Evolutionary conservation across 2,113 vertebrate species (phyloP).

Genomic region (Xiphorhynchus elegans): DNA sequence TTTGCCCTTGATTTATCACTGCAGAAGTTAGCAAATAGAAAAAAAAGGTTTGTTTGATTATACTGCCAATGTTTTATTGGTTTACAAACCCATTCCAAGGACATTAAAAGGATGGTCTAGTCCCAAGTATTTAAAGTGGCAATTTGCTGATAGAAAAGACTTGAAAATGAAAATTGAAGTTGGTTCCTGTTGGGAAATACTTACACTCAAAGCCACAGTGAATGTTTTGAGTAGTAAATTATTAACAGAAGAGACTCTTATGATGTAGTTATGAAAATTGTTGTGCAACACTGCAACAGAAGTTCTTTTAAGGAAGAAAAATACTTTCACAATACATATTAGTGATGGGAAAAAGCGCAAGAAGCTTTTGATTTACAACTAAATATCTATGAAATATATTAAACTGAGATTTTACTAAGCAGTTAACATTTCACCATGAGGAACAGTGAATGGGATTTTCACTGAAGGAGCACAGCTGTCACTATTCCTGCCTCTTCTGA

Average conservation of each 20-base stretch:
- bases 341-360: background rate
- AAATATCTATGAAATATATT: background rate
- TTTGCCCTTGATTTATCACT: background rate
- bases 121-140: slow-evolving; percentile 36
- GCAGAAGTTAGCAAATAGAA: background rate
- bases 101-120: background rate
- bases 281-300: slow-evolving; percentile 44
- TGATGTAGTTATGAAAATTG: slow-evolving; percentile 40
- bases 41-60: background rate
- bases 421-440: background rate
- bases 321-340: background rate
- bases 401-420: background rate
- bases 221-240: slow-evolving; percentile 49
- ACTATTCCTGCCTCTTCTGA: background rate
- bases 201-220: slow-evolving; percentile 13
- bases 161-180: slow-evolving; percentile 47
- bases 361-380: background rate
- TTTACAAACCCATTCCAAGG: background rate
- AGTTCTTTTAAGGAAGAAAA: slow-evolving; percentile 45
- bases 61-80: background rate
- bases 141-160: slow-evolving; percentile 44
- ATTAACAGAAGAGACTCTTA: slow-evolving; percentile 65
- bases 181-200: slow-evolving; percentile 50
- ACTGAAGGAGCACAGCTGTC: background rate
- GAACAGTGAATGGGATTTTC: background rate